These are phyloP conservation scores for Conopomorpha cramerella DNA, from an alignment of 1,140 invertebrate genomes.

Conservation along the genomic window DNA sequence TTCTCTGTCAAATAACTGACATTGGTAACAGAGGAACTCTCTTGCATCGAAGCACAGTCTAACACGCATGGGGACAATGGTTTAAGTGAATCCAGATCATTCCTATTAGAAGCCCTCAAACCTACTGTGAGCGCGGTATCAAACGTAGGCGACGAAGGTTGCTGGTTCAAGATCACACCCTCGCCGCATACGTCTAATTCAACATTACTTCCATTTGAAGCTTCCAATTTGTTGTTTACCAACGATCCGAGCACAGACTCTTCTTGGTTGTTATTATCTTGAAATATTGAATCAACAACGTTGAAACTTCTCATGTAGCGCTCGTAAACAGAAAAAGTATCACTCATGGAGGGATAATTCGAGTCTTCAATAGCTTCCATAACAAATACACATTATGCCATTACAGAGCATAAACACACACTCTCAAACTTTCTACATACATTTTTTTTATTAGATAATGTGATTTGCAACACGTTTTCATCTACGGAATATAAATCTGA, in stretches of 20 bases:
- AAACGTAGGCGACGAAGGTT: too few relatives aligned
- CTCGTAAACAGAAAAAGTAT: conserved; percentile 47
- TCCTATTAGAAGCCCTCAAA: conserved; percentile 17
- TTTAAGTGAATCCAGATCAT: conserved; percentile 15
- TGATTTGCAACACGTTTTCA: too few relatives aligned
- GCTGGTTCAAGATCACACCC: too few relatives aligned
- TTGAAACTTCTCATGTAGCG: conserved; percentile 51
- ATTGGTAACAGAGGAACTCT: conserved; percentile 23
- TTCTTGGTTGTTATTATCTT: conserved; percentile 15
- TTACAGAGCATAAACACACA: background rate
- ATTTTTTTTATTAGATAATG: background rate
- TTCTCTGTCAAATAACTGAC: conserved; percentile 32
- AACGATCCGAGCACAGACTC: conserved; percentile 11
- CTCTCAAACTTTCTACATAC: background rate
- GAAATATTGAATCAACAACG: conserved; percentile 27
- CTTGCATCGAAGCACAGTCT: conserved; percentile 19
- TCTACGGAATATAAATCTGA: too few relatives aligned
- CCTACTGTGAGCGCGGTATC: background rate
- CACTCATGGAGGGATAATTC: conserved; percentile 42
- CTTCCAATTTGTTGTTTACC: conserved; percentile 23
- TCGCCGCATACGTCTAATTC: too few relatives aligned
- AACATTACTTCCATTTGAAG: conserved; percentile 34
- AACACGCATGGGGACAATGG: conserved; percentile 19
- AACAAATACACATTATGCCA: conserved; percentile 21
- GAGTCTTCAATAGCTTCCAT: conserved; percentile 50